Evolutionary conservation across 2,888 invertebrate species (phyloP).

Genomic region (Oscheius sp.): DNA sequence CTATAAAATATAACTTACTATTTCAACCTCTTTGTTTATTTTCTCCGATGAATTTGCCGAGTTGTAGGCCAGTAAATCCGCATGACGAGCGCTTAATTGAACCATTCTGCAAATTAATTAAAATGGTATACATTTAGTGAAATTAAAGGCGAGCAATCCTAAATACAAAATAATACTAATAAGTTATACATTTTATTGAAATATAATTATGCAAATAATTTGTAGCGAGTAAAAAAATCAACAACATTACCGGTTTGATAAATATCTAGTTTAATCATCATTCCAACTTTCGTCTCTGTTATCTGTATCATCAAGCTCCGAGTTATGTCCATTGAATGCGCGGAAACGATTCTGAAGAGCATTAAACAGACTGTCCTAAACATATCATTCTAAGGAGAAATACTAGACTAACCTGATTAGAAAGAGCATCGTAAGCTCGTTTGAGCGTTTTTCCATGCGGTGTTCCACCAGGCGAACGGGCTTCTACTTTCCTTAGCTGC

Average conservation of each 20-base stretch:
- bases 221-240: too few relatives aligned
- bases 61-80: not conserved
- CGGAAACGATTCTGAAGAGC: not conserved
- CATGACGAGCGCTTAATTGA: too few relatives aligned
- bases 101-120: too few relatives aligned
- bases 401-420: not conserved
- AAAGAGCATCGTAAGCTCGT: not conserved
- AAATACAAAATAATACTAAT: too few relatives aligned
- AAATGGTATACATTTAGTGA: too few relatives aligned
- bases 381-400: not conserved
- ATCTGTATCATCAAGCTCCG: not conserved
- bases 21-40: not conserved
- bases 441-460: not conserved
- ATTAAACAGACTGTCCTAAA: not conserved
- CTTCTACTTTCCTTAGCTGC: conserved; percentile 2
- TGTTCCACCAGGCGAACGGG: conserved; percentile 13
- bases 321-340: not conserved
- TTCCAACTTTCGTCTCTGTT: not conserved
- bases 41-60: not conserved
- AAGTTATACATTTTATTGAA: too few relatives aligned
- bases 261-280: too few relatives aligned
- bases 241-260: too few relatives aligned
- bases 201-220: too few relatives aligned
- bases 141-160: too few relatives aligned
- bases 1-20: not conserved